Percentiles rank a stretch among this genome's conserved stretches.
These are phyloP conservation scores for Sceloporus tristichus DNA, from an alignment of 2,113 vertebrate genomes.

Conservation along the genomic window DNA sequence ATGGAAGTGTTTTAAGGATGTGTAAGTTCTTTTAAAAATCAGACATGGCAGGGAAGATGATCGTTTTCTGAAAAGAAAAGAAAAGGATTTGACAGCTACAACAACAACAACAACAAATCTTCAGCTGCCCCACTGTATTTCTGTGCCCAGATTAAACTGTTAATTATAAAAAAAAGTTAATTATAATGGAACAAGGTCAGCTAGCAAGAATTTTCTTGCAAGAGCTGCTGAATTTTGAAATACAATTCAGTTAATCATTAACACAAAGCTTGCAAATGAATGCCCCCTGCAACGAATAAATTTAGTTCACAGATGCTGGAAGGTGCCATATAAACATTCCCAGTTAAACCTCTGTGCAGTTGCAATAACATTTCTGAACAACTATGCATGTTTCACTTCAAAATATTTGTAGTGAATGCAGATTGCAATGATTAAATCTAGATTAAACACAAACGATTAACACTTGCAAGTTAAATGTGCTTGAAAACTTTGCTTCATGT, in stretches of 20 bases:
- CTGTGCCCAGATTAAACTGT: slow-evolving; percentile 38
- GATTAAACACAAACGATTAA: not conserved
- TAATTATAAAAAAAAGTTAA: slow-evolving; percentile 58
- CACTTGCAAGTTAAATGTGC: not conserved
- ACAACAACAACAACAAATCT: not conserved
- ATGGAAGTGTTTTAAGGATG: not conserved
- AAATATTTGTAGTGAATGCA: slow-evolving; percentile 41
- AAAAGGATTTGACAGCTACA: slow-evolving; percentile 28
- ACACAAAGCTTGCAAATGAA: slow-evolving; percentile 50
- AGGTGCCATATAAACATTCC: slow-evolving; percentile 47
- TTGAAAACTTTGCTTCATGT: not conserved
- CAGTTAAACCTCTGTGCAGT: slow-evolving; percentile 22
- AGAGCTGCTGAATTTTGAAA: slow-evolving; percentile 53
- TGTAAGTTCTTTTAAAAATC: not conserved
- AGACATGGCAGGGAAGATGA: not conserved
- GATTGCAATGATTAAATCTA: not conserved
- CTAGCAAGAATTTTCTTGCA: slow-evolving; percentile 58
- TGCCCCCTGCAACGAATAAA: slow-evolving; percentile 48
- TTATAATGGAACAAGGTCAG: slow-evolving; percentile 45
- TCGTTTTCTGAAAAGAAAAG: slow-evolving; percentile 30
- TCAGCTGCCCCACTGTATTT: not conserved
- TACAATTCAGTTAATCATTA: slow-evolving; percentile 69
- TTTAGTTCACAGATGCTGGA: slow-evolving; percentile 44
- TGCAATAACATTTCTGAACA: slow-evolving; percentile 18
- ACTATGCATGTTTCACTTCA: slow-evolving; percentile 27